Percentiles rank a stretch among this genome's conserved stretches.
Evolutionary conservation across 2,888 invertebrate genomes (phyloP).

Genomic region (Cheilosia soror): DNA sequence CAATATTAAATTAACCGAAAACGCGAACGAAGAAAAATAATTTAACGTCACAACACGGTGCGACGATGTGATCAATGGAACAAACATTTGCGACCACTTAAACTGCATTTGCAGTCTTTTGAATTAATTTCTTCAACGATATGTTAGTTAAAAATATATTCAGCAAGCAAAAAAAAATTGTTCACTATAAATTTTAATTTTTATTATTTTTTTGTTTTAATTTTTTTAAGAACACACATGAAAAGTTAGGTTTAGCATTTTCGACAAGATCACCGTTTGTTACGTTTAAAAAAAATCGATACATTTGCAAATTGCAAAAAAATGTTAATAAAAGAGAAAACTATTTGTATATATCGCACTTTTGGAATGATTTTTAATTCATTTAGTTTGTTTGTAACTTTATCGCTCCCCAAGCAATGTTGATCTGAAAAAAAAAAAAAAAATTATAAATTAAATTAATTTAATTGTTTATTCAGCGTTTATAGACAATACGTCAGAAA

Average conservation of each 20-base stretch:
- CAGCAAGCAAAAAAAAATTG: not conserved
- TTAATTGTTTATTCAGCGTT: no score
- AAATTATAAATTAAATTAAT: not conserved
- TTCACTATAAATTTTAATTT: not conserved
- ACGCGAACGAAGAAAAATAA: not conserved
- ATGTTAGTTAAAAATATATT: not conserved
- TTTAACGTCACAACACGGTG: slow-evolving; percentile 59
- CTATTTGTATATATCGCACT: slow-evolving; percentile 8
- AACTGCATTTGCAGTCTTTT: slow-evolving; percentile 34
- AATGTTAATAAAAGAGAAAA: not conserved
- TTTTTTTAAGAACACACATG: slow-evolving; percentile 32
- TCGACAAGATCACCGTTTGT: slow-evolving; percentile 27
- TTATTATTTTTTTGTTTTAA: not conserved
- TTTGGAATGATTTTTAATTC: slow-evolving; percentile 32
- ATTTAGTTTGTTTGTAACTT: not conserved
- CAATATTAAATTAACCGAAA: not conserved
- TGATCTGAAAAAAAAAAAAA: not conserved
- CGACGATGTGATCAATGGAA: slow-evolving; percentile 52
- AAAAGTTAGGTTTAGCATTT: slow-evolving; percentile 5
- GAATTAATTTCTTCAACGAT: not conserved
- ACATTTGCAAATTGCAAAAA: not conserved
- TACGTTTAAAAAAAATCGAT: slow-evolving; percentile 7
- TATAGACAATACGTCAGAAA: no score
- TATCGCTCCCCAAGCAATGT: not conserved
- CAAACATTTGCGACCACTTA: slow-evolving; percentile 59